Base-by-base conservation (phyloP, 2,797 vertebrate species). In the Setipinna tenuifilis region DNA sequence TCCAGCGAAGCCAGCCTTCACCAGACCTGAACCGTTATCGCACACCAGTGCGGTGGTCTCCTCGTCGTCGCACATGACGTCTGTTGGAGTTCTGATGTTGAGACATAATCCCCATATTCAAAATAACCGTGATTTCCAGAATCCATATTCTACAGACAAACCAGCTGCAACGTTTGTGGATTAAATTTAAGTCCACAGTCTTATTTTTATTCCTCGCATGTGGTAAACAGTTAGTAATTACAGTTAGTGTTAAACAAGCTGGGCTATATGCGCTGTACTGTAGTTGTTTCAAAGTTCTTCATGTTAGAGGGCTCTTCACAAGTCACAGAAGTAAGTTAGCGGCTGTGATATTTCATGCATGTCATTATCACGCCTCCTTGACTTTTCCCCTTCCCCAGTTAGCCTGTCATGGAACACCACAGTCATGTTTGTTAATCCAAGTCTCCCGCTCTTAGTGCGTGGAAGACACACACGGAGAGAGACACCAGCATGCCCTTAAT, bases 11-110 rank as follows among this genome's bases (percentile, higher is more conserved):
- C 98, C 98, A 6, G 97, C 97, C 93, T 98, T 99, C 83, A 97
- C 97, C 92, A 98, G 95, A 83, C 97, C 97, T 0, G 97, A 98
- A 85, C 98, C 98, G 2, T 98, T 98, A 89, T 99, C 98, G 80
- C 98, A 98, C 92, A 99, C 98, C 86, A 99, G 92, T 6, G 98
- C 97, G 1, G 98, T 98, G 54, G 96, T 97, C 91, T 98, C 97
- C 83, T 98, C 98, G 82, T 98, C 98, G 93, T 98, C 97, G 44
- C 97, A 98, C 98, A 99, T 98, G 89, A 85, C 91, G 90, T 90
- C 89, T 86, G 91, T 84, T 88, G 87, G 92, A 88, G 41, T 62
- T 23, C 71, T 78, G 17, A 21, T 21, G 71, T 78, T 19, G 71
- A 78, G 35, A 78, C 31, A 78, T 17, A 78, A 78, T 2, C 31